Evolutionary conservation across 2,888 invertebrate species (phyloP).

Genomic region (Habroteleia sp.): DNA sequence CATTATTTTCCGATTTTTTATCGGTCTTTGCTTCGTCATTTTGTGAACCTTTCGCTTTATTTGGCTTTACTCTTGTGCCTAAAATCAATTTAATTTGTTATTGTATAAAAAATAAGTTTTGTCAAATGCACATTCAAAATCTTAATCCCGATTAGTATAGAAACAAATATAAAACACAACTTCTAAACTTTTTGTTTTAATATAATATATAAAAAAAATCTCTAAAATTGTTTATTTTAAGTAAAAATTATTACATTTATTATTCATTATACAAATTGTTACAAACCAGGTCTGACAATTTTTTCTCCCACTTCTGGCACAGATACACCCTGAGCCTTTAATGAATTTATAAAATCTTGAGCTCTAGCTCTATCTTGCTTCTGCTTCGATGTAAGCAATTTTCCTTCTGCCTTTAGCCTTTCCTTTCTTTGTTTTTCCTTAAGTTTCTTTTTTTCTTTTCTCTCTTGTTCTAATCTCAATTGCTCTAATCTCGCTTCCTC

Average conservation of each 20-base stretch:
- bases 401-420: conserved; percentile 97
- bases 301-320: conserved; percentile 87
- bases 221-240: conserved; percentile 2
- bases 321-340: conserved; percentile 93
- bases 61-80: conserved; percentile 89
- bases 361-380: conserved; percentile 94
- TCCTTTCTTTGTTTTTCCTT: conserved; percentile 96
- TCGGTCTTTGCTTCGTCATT: conserved; percentile 83
- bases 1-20: conserved; percentile 78
- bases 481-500: conserved; percentile 89
- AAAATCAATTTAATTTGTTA: conserved; percentile 72
- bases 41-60: conserved; percentile 86
- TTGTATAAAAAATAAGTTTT: too few species aligned
- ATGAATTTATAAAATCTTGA: conserved; percentile 92
- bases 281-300: conserved; percentile 82
- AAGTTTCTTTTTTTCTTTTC: conserved; percentile 92
- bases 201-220: too few species aligned
- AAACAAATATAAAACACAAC: too few species aligned
- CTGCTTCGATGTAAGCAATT: conserved; percentile 95
- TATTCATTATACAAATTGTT: too few species aligned
- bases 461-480: conserved; percentile 90
- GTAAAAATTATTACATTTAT: too few species aligned
- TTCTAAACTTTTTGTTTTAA: too few species aligned
- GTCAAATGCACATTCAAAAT: too few species aligned
- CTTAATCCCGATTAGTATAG: too few species aligned